phyloP scores from a whole-genome alignment of 2,113 vertebrate species.

The Arvicanthis niloticus region DNA sequence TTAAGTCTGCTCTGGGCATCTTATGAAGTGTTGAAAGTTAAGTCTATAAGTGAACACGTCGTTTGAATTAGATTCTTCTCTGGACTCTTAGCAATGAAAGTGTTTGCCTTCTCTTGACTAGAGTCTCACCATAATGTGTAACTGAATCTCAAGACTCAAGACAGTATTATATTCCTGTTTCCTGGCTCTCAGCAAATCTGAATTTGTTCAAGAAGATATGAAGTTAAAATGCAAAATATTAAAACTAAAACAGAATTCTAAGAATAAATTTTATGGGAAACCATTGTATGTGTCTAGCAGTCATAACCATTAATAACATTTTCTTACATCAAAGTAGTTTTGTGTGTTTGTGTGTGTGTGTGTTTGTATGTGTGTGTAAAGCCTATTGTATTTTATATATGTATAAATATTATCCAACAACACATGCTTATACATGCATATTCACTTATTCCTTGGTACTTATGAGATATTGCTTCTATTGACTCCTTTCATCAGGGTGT shows the following conservation, averaged over 20 bases:
- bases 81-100: neutral
- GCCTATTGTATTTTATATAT: neutral
- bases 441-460: neutral
- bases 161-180: neutral
- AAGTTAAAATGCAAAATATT: conserved; percentile 21
- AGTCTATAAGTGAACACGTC: neutral
- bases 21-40: conserved; percentile 26
- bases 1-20: neutral
- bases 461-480: neutral
- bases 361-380: neutral
- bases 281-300: neutral
- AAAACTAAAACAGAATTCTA: conserved; percentile 18
- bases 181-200: neutral
- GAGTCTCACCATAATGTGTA: neutral
- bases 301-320: neutral
- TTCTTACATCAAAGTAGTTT: neutral
- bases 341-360: no score
- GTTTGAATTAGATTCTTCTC: neutral
- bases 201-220: neutral
- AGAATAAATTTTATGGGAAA: conserved; percentile 40
- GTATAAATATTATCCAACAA: neutral
- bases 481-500: no score
- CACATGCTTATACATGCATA: neutral
- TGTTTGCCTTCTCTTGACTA: neutral
- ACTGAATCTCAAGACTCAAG: neutral